Base-by-base conservation (phyloP, 2,888 invertebrate species). In the Apocheima hispidaria region DNA sequence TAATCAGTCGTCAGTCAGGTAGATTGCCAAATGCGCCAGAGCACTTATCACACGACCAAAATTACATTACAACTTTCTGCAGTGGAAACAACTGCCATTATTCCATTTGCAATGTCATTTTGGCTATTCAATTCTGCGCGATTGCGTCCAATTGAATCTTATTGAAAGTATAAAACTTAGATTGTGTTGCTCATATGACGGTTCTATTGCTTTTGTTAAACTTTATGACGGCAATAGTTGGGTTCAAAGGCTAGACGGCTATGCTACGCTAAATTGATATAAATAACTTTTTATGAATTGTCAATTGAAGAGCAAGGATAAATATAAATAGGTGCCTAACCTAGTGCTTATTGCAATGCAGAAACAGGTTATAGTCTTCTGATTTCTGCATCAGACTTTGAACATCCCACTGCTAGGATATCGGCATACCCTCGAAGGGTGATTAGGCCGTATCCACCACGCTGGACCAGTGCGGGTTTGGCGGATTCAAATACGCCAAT, bases 1-100 rank as follows among this genome's bases (percentile, higher is more conserved):
- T 38, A 10, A 7, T 12, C 33, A 44, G 16, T 44, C 43, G 26
- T n/a, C 41, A 16, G 40, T 16, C 55, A 20, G 43, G 23, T 30
- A 46, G 51, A 46, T 65, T 70, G 69, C 69, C 71, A 70, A 72
- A 49, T 69, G 69, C 70, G 67, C 54, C 49, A 63, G 43, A 53
- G 16, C 50, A 41, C 36, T 36, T 26, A 26, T 9, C 14, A 26
- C 16, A 14, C 4, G 26, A 5, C 4, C 3, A 44, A 44, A 41
- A 30, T 12, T 10, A 28, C 26, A 28, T 30, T 46, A 16, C 30
- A 30, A 18, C 30, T n/a, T n/a, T n/a, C n/a, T 46, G 46, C 46
- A 18, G 2, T 30, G 14, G 30, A 46, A 2, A 46, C 16, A 20
- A 33, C 12, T 30, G 23, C 33, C 23, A 28, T 48, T 44, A 60